Evolutionary conservation across 2,888 invertebrate genomes (phyloP), one percentile per base, ranked within the genome.

Genomic region (Thalpophila matura): DNA sequence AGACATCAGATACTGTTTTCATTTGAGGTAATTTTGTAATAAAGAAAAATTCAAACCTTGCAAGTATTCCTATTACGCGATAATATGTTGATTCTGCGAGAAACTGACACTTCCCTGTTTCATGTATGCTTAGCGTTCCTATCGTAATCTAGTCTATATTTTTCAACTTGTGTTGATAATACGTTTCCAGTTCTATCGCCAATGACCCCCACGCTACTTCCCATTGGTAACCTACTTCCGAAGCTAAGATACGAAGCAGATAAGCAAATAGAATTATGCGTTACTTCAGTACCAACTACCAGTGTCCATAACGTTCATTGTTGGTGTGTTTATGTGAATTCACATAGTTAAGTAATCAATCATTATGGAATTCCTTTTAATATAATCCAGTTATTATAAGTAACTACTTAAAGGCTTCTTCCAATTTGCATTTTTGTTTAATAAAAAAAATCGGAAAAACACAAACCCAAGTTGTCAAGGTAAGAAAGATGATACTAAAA

Each of bases 161-260:
- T 7, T 26, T 42, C 16, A 74, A 42, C 40, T 27, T 60, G 55
- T 56, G 24, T 33, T 7, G 43, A 56, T 73, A 56, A 47, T 31
- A 58, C n/a, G 49, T 59, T 37, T 43, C 49, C 56, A 43, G 49
- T 27, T 47, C 7, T 54, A 57, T 56, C 18, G 37, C 12, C 24
- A 33, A 12, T 45, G 68, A 51, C 58, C 68, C 61, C 56, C 45
- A 42, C 18, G 37, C 26, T 16, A 31, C 58, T 53, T 61, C 68
- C 77, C 40, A 45, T 57, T 64, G 33, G 38, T 66, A 59, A 55
- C 64, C 56, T 24, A 77, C 74, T 66, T 66, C 54, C 51, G 62
- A 46, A 29, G 38, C 45, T 42, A 50, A 24, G 22, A 38, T 27
- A 7, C 29, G 22, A 24, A 18, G 16, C n/a, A 38, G 50, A 65